Percentiles rank a stretch among this genome's conserved stretches.
These are phyloP conservation scores for Hydropsyche tenuis DNA, from an alignment of 1,140 invertebrate species.

Conservation along the genomic window DNA sequence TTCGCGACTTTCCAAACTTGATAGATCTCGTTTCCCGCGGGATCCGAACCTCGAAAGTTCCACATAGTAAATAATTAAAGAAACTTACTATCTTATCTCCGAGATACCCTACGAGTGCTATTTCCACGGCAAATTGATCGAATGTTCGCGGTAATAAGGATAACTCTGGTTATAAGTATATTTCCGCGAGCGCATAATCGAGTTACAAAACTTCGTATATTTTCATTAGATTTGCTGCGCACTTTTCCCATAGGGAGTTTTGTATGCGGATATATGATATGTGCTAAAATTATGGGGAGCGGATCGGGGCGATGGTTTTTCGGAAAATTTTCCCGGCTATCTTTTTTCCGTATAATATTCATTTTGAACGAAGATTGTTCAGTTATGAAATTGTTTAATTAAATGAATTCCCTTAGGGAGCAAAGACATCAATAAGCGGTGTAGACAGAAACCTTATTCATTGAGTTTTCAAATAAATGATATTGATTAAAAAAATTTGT, in stretches of 20 bases:
- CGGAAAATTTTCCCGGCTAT: not conserved
- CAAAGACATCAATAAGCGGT: constrained; percentile 22
- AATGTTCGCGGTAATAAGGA: not conserved
- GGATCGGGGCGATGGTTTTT: too few species aligned
- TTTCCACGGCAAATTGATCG: constrained; percentile 13
- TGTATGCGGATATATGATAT: constrained; percentile 19
- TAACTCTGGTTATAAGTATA: not conserved
- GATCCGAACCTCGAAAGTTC: not conserved
- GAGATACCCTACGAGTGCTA: not conserved
- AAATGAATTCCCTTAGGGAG: constrained; percentile 6
- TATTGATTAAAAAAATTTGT: too few species aligned
- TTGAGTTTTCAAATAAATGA: too few species aligned
- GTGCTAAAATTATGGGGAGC: constrained; percentile 6
- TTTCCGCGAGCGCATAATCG: constrained; percentile 31
- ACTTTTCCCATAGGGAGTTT: constrained; percentile 18
- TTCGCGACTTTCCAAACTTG: too few species aligned
- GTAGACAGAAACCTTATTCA: not conserved
- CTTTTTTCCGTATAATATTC: not conserved
- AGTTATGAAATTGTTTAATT: too few species aligned
- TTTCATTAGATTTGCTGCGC: constrained; percentile 44
- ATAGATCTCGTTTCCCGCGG: too few species aligned
- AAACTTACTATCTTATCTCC: not conserved
- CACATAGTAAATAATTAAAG: constrained; percentile 1
- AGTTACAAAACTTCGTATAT: constrained; percentile 43
- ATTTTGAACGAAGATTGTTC: too few species aligned